Evolutionary conservation across 2,797 vertebrate species (phyloP), one percentile per base, ranked within the genome.

Genomic region (Mycteria americana): DNA sequence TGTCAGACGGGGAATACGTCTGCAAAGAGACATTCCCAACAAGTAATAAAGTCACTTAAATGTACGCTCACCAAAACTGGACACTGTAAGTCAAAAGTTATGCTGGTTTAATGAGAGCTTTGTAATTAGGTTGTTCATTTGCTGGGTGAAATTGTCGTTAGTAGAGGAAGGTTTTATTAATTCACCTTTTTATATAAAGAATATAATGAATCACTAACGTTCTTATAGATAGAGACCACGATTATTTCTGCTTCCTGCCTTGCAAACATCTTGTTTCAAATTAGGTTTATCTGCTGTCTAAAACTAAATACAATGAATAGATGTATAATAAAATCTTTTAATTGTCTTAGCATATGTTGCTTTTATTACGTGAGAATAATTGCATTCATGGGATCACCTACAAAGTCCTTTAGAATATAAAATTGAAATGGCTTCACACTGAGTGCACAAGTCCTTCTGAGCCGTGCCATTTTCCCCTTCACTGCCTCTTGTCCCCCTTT

Each of bases 331-430:
- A 99, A 99, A 99, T 98, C 98, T 99, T 99, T 99, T 99, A 99
- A 98, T 99, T 99, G 99, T 99, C 99, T 99, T 99, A 99, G 99
- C 99, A 99, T 99, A 99, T 99, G 99, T 99, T 99, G 99, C 99
- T 99, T 99, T 99, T 99, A 99, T 99, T 99, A 99, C 99, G 98
- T 99, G 98, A 99, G 99, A 99, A 99, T 99, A 99, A 99, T 99
- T 99, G 99, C 98, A 99, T 99, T 99, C 99, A 98, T 98, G 98
- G 98, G 98, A 99, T 99, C 99, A 99, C 99, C 99, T 99, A 98
- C 98, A 98, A 99, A 99, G 99, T 99, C 99, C 99, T 99, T 98
- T 98, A 97, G 98, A 98, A 99, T 99, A 99, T 99, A 99, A 99
- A 99, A 99, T 99, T 98, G 98, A 99, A 99, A 99, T 99, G 99